These are phyloP conservation scores for Glossosoma conforme DNA, from an alignment of 1,140 invertebrate genomes.

Conservation along the genomic window DNA sequence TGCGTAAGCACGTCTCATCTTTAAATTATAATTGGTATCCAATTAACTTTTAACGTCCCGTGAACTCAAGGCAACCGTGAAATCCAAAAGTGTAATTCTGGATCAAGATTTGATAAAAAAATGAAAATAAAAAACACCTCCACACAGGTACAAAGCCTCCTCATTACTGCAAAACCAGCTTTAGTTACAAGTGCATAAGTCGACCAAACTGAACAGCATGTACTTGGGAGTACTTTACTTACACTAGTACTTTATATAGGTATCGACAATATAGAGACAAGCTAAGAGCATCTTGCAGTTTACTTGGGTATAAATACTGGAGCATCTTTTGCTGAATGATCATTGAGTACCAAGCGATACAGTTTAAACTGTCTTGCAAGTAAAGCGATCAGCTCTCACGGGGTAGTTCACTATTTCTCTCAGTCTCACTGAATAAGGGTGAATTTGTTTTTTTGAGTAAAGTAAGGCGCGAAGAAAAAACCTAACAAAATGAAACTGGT, in stretches of 20 bases:
- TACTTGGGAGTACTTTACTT: slow-evolving; percentile 10
- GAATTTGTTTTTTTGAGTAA: background rate
- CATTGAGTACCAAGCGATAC: slow-evolving; percentile 24
- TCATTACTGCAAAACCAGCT: slow-evolving; percentile 6
- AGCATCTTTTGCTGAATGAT: slow-evolving; percentile 28
- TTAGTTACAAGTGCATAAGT: slow-evolving; percentile 9
- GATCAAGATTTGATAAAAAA: slow-evolving; percentile 8
- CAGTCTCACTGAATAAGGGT: slow-evolving; percentile 7
- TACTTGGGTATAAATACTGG: slow-evolving; percentile 30
- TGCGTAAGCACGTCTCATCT: too few relatives aligned
- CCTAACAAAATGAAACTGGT: slow-evolving; percentile 27
- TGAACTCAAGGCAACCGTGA: slow-evolving; percentile 12
- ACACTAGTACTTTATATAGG: slow-evolving; percentile 11
- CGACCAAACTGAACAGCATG: slow-evolving; percentile 19
- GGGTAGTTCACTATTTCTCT: slow-evolving; percentile 4
- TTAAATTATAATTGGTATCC: too few relatives aligned
- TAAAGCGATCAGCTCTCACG: slow-evolving; percentile 4
- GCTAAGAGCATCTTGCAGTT: slow-evolving; percentile 25
- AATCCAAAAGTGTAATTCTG: background rate
- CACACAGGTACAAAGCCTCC: background rate
- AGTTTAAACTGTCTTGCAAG: slow-evolving; percentile 26
- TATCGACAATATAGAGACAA: slow-evolving; percentile 28
- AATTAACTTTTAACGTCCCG: background rate
- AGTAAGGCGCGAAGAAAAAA: slow-evolving; percentile 5
- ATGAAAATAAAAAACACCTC: too few relatives aligned